Evolutionary conservation across 2,888 invertebrate genomes (phyloP), one percentile per base, ranked within the genome.

Genomic region (Ganaspis brasiliensis): DNA sequence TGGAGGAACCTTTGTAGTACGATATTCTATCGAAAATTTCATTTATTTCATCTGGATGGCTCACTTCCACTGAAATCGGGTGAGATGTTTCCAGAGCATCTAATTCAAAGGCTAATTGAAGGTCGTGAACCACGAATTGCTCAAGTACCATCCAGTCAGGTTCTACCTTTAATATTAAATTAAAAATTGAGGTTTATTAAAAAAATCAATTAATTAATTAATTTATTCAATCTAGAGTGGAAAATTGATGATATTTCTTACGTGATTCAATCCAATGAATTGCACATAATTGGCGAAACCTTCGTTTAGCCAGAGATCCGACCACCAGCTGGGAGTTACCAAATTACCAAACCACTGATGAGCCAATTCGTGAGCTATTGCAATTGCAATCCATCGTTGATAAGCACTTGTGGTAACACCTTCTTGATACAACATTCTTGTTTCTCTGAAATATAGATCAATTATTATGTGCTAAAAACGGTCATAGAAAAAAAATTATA

Each of bases 321-420:
- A 93, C 96, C 96, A 96, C 96, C 96, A 96, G 45, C 94, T 93
- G 75, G 95, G 94, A 0, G 96, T 96, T 21, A 96, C 94, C 16
- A 95, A 92, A 87, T 96, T 95, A 6, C 96, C 96, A 84, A 96
- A 96, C 96, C 96, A 96, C 93, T 95, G 95, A 89, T 97, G 97
- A 0, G 96, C 94, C 72, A 96, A 90, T 90, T 97, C 97, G 86
- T 97, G 97, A 0, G 95, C 93, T 2, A 96, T 93, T 1, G 95
- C 94, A 24, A 94, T 93, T 0, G 95, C 94, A 2, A 96, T 93
- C 71, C 93, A 92, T 84, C 96, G 95, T 83, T 93, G 93, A 80
- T 92, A 92, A 10, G 89, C 90, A 1, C 92, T 92, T 0, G 93
- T 92, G 1, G 92, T 91, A 81, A 93, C 92, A 45, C 92, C 91